Evolutionary conservation across 2,113 vertebrate species (phyloP).

Genomic region (Elgaria multicarinata): DNA sequence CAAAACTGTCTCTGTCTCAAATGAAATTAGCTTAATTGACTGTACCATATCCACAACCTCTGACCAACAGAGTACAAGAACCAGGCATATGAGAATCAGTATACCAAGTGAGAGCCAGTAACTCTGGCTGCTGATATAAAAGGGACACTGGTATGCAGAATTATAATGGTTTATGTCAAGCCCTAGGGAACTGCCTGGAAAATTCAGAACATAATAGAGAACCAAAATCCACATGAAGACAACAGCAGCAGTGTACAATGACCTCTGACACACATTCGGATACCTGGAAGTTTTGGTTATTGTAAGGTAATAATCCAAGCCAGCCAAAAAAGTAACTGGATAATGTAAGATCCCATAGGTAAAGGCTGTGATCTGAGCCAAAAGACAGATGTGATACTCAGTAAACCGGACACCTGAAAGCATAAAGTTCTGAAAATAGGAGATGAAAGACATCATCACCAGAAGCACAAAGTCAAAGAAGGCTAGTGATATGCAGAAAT

Average conservation of each 20-base stretch:
- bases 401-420: conserved; percentile 80
- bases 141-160: conserved; percentile 69
- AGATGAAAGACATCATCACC: conserved; percentile 67
- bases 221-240: conserved; percentile 73
- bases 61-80: conserved; percentile 60
- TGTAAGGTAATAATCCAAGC: conserved; percentile 78
- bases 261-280: conserved; percentile 38
- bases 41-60: conserved; percentile 66
- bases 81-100: conserved; percentile 60
- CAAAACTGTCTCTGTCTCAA: conserved; percentile 59
- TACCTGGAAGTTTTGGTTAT: conserved; percentile 54
- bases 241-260: conserved; percentile 61
- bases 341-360: conserved; percentile 77
- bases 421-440: conserved; percentile 69
- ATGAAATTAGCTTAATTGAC: conserved; percentile 66
- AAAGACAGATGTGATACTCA: conserved; percentile 82
- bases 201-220: conserved; percentile 72
- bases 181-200: conserved; percentile 51
- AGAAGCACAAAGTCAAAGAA: conserved; percentile 77
- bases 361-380: conserved; percentile 81
- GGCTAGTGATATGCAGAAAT: conserved; percentile 83
- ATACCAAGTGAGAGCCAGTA: conserved; percentile 72
- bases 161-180: conserved; percentile 38
- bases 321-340: conserved; percentile 74
- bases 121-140: conserved; percentile 74